Evolutionary conservation across 2,797 vertebrate genomes (phyloP).

Genomic region (Lagorchestes hirsutus): DNA sequence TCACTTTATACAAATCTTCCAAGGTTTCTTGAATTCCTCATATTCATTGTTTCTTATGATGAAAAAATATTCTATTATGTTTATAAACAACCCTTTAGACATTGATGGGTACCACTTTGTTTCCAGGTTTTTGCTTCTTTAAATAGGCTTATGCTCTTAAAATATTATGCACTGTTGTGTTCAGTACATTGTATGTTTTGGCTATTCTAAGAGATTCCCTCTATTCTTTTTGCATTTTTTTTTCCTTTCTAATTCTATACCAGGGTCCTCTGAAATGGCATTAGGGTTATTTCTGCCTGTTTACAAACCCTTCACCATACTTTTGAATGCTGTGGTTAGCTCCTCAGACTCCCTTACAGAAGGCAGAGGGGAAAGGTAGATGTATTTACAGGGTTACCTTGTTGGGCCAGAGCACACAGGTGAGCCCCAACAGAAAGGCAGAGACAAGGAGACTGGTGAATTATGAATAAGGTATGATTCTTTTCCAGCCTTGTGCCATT

Average conservation of each 20-base stretch:
- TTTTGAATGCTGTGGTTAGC: neutral
- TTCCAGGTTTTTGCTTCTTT: neutral
- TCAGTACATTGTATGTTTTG: neutral
- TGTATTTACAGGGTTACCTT: neutral
- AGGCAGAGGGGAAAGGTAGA: neutral
- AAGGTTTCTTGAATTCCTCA: neutral
- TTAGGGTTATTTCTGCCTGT: neutral
- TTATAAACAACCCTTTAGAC: neutral
- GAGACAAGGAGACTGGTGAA: conserved; percentile 56
- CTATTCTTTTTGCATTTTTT: neutral
- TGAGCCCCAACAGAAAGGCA: neutral
- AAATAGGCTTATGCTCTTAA: neutral
- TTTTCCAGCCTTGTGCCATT: conserved; percentile 39
- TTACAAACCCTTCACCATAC: neutral
- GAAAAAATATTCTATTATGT: neutral
- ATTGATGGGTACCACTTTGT: neutral
- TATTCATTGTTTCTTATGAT: neutral
- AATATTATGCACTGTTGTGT: neutral
- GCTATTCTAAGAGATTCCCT: neutral
- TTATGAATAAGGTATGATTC: conserved; percentile 61
- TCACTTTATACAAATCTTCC: neutral
- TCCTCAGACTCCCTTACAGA: neutral
- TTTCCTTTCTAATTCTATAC: neutral
- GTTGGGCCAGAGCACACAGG: neutral
- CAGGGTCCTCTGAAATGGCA: neutral